Percentiles rank a stretch among this genome's conserved stretches.
phyloP scores from a whole-genome alignment of 2,113 vertebrate species.

The Anhinga rufa region DNA sequence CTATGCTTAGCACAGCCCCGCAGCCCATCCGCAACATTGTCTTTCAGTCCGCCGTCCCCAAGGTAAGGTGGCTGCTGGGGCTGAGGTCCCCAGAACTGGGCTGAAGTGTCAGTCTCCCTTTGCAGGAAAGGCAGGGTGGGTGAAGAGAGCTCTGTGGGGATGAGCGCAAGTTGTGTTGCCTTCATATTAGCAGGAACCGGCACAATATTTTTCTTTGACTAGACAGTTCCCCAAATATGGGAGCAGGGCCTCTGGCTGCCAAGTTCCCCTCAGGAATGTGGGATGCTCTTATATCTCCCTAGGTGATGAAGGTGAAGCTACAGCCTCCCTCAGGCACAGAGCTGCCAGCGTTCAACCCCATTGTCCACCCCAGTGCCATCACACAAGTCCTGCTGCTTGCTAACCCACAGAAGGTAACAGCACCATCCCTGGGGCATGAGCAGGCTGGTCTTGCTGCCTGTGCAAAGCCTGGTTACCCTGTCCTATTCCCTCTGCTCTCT shows the following conservation, averaged over 20 bases:
- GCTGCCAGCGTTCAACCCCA: conserved; percentile 90
- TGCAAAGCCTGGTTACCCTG: not conserved
- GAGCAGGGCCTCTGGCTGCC: not conserved
- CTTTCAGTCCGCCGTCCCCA: conserved; percentile 95
- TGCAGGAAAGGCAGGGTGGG: not conserved
- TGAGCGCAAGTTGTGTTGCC: not conserved
- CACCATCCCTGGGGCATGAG: accelerated
- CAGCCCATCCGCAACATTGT: conserved; percentile 87
- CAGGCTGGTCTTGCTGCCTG: not conserved
- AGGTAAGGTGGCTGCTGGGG: conserved; percentile 71
- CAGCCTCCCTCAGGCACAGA: conserved; percentile 91
- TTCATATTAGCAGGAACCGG: not conserved
- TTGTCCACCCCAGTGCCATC: conserved; percentile 90
- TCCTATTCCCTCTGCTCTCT: not conserved
- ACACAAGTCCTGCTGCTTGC: conserved; percentile 94
- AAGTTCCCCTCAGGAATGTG: not conserved
- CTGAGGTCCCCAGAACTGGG: not conserved
- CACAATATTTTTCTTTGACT: not conserved
- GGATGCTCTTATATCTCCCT: not conserved
- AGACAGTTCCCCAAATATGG: not conserved
- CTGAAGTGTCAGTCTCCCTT: not conserved
- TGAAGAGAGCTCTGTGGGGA: not conserved
- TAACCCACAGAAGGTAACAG: conserved; percentile 90
- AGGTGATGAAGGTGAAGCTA: conserved; percentile 96
- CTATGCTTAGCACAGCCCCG: conserved; percentile 93